Evolutionary conservation across 2,113 vertebrate genomes (phyloP).

Genomic region (Tricholaema leucomelas): DNA sequence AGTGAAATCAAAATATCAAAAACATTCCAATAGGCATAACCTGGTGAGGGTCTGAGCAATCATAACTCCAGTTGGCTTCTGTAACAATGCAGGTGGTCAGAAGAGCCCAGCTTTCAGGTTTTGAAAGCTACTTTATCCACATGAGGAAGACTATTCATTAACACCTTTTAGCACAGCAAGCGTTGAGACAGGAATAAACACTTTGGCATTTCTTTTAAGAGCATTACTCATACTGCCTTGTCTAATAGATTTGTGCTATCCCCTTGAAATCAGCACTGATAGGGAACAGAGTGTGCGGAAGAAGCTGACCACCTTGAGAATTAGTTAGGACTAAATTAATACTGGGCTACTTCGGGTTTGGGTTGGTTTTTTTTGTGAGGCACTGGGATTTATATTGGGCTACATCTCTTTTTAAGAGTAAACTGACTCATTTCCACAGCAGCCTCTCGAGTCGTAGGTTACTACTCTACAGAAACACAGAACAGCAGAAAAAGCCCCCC

Average conservation of each 20-base stretch:
- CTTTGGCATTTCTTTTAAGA: not conserved
- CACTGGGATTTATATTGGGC: not conserved
- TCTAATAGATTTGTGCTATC: not conserved
- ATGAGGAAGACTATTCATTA: not conserved
- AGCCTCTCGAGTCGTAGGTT: not conserved
- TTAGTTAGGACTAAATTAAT: not conserved
- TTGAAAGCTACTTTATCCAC: not conserved
- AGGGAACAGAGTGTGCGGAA: not conserved
- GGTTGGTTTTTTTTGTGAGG: no score
- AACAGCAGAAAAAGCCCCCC: not conserved
- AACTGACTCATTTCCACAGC: not conserved
- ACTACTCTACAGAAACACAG: not conserved
- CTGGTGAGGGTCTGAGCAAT: not conserved
- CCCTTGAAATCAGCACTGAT: not conserved
- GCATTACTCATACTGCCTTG: not conserved
- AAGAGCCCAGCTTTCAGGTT: not conserved
- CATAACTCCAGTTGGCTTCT: not conserved
- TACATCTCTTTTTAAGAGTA: not conserved
- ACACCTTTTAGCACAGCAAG: not conserved
- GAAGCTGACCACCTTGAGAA: not conserved
- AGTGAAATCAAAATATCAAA: not conserved
- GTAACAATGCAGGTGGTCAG: not conserved
- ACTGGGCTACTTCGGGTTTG: no score
- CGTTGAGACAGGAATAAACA: not conserved
- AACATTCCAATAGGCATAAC: not conserved